Conservation (phyloP, 2,888 invertebrate genomes). For the Drosophila lutescens region DNA sequence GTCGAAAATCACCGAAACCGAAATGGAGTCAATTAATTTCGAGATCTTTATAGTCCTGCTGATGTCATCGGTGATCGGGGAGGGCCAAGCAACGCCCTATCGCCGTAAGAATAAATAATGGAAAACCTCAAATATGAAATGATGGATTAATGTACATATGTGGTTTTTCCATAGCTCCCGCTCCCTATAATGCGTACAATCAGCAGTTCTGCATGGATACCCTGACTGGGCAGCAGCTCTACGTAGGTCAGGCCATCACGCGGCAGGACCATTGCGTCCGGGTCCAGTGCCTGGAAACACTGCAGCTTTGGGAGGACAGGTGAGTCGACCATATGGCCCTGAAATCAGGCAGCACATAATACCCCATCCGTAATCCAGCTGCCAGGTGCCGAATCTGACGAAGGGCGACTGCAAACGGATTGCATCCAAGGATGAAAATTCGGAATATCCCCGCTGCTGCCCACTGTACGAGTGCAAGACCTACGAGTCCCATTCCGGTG, state of each 20-base stretch:
- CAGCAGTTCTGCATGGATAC: constrained; percentile 72
- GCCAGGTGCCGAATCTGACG: constrained; percentile 69
- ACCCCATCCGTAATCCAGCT: constrained; percentile 58
- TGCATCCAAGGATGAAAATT: constrained; percentile 65
- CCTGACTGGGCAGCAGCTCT: constrained; percentile 77
- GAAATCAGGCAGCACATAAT: neutral
- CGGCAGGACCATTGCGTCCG: constrained; percentile 80
- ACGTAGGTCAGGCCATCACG: constrained; percentile 81
- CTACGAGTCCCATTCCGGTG: constrained; percentile 60
- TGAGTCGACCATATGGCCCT: constrained; percentile 32
- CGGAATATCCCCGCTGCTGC: constrained; percentile 82
- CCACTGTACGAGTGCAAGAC: constrained; percentile 80
- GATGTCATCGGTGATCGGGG: constrained; percentile 7
- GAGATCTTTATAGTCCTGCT: constrained; percentile 15
- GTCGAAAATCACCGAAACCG: neutral
- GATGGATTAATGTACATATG: neutral
- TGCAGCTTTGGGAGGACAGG: constrained; percentile 83
- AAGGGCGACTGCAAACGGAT: constrained; percentile 73
- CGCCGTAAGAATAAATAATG: constrained; percentile 25
- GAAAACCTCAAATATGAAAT: neutral
- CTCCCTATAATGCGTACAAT: constrained; percentile 31
- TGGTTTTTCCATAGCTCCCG: constrained; percentile 5
- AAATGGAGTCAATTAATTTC: constrained; percentile 9
- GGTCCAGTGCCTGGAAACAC: constrained; percentile 81
- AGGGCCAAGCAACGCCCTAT: constrained; percentile 20